These are phyloP conservation scores for Tachypleus tridentatus DNA, from an alignment of 1,140 invertebrate species.

Conservation along the genomic window DNA sequence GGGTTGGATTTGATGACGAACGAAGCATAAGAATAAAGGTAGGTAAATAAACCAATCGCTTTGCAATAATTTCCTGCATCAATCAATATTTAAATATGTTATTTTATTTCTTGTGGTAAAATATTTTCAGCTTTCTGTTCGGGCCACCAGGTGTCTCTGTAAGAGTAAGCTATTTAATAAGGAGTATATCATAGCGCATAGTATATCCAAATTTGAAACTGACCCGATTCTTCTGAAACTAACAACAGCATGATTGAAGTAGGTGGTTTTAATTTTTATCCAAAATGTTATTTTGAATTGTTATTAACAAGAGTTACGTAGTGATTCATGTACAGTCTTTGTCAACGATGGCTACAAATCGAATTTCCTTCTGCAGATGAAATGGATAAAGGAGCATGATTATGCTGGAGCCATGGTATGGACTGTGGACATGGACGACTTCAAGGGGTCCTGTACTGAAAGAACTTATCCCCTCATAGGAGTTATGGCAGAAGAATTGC, in stretches of 20 bases:
- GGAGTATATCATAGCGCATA: no score
- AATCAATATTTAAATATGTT: no score
- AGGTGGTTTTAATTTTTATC: not conserved
- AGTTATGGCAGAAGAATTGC: constrained; percentile 78
- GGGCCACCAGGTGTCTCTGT: no score
- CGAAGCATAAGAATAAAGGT: constrained; percentile 49
- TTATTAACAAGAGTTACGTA: not conserved
- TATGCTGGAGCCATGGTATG: constrained; percentile 93
- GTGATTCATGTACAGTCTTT: constrained; percentile 1
- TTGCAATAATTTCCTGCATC: not conserved
- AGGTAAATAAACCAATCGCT: constrained; percentile 2
- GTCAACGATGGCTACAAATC: constrained; percentile 6
- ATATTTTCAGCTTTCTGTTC: no score
- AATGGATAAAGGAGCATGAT: constrained; percentile 76
- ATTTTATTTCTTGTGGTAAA: no score
- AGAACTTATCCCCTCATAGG: constrained; percentile 82
- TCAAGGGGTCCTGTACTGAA: constrained; percentile 44
- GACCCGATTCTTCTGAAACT: no score
- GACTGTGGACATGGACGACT: constrained; percentile 91
- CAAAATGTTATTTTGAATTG: not conserved
- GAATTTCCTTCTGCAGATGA: constrained; percentile 43
- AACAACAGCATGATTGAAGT: no score
- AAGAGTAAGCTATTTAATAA: no score
- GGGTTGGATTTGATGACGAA: constrained; percentile 86
- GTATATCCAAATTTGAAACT: no score